Evolutionary conservation across 2,888 invertebrate species (phyloP), one percentile per base, ranked within the genome.

Genomic region (Apotomis capreana): DNA sequence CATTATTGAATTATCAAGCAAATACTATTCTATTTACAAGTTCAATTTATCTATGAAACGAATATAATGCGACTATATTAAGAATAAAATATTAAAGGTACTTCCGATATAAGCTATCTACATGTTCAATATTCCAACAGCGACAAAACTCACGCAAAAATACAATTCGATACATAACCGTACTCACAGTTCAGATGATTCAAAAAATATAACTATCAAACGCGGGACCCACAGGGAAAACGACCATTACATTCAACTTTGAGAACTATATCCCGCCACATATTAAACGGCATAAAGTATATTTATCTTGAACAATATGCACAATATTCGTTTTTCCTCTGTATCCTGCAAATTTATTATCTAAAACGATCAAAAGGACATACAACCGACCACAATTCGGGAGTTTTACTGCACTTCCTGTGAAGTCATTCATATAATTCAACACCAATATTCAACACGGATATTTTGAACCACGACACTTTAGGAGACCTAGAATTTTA

Each of bases 71-170:
- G 65, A 73, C 69, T 73, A 70, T 67, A 70, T 76, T 75, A 79
- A 79, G 80, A 81, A 83, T 84, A 83, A 81, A 83, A 83, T 82
- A 82, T 82, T 78, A 81, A 84, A 87, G 83, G 83, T 88, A 86
- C 83, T 81, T 85, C 80, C 82, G 82, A 85, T 85, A 83, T 82
- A 80, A 83, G 70, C 85, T 80, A 84, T 82, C 83, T 83, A 84
- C 82, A 79, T 78, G 80, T 80, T 79, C 82, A 79, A 80, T 74
- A 78, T 74, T 73, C 78, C 77, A 81, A 79, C 81, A 79, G 83
- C 81, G 83, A 80, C 78, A 78, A 77, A 74, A 79, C 84, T 83
- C 80, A 75, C 83, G 79, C 83, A 83, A 81, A 76, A 78, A 79
- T 79, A 81, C 73, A 72, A 55, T 69, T 54, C 70, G 72, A 64